phyloP scores from a whole-genome alignment of 2,888 invertebrate genomes.

The Tetragnatha montana region DNA sequence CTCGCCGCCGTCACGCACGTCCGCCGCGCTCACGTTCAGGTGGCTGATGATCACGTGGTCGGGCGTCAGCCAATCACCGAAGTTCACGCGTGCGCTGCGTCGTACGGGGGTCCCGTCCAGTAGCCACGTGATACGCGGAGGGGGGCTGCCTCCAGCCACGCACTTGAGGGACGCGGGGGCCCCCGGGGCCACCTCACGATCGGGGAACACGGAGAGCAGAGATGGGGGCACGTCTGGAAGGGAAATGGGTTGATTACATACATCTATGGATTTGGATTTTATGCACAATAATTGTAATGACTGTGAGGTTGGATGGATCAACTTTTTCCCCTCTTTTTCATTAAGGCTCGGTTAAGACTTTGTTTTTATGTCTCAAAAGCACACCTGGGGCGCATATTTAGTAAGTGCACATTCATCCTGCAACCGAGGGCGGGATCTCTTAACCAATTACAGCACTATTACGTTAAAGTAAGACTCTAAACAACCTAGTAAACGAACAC shows the following conservation, averaged over 20 bases:
- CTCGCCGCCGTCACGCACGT: conserved; percentile 75
- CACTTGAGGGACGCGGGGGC: conserved; percentile 68
- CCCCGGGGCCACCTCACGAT: conserved; percentile 47
- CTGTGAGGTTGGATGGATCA: no score
- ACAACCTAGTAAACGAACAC: no score
- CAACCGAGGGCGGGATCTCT: no score
- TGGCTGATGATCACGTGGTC: conserved; percentile 75
- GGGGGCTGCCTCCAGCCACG: conserved; percentile 73
- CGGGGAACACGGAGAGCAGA: conserved; percentile 72
- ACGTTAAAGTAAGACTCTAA: no score
- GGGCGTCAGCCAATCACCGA: conserved; percentile 73
- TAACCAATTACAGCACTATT: no score
- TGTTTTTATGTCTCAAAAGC: no score
- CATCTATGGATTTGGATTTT: neutral
- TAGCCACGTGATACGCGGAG: conserved; percentile 73
- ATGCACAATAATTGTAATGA: no score
- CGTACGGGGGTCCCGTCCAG: conserved; percentile 54
- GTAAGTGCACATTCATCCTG: no score
- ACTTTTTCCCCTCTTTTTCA: no score
- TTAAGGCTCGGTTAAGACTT: no score
- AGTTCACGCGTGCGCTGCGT: conserved; percentile 17
- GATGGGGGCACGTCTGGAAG: conserved; percentile 76
- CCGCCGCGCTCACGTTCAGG: conserved; percentile 75
- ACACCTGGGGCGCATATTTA: no score
- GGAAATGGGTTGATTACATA: neutral